Percentiles rank a stretch among this genome's conserved stretches.
These are phyloP conservation scores for Antheraea mylitta DNA, from an alignment of 1,140 invertebrate genomes.

Conservation along the genomic window DNA sequence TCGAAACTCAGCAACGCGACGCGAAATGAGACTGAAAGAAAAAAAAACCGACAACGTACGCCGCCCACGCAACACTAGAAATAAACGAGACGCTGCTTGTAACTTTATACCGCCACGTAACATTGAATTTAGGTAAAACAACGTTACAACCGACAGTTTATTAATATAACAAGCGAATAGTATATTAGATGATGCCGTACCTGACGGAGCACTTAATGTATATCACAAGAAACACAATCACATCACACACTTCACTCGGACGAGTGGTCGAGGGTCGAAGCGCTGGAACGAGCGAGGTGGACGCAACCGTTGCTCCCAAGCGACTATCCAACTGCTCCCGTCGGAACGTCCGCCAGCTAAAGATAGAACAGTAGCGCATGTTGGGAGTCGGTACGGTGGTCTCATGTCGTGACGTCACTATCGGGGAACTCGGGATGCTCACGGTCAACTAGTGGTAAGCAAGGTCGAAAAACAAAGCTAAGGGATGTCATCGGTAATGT, in stretches of 20 bases:
- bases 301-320: slow-evolving; percentile 61
- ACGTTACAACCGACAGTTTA: slow-evolving; percentile 23
- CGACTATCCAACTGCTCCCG: slow-evolving; percentile 50
- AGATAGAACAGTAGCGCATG: slow-evolving; percentile 50
- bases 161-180: slow-evolving; percentile 20
- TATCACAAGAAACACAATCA: slow-evolving; percentile 54
- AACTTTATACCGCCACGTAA: slow-evolving; percentile 58
- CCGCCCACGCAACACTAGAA: slow-evolving; percentile 57
- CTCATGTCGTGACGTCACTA: slow-evolving; percentile 38
- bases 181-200: slow-evolving; percentile 28
- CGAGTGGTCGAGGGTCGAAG: slow-evolving; percentile 69
- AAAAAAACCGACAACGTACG: slow-evolving; percentile 22
- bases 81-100: slow-evolving; percentile 69
- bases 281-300: slow-evolving; percentile 60
- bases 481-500: background rate
- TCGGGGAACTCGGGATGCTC: slow-evolving; percentile 22
- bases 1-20: slow-evolving; percentile 17
- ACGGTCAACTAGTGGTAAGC: slow-evolving; percentile 31
- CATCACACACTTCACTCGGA: slow-evolving; percentile 71
- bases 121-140: slow-evolving; percentile 40
- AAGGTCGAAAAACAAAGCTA: slow-evolving; percentile 62
- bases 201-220: slow-evolving; percentile 37
- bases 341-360: slow-evolving; percentile 43
- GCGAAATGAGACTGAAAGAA: slow-evolving; percentile 18
- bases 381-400: slow-evolving; percentile 10